phyloP scores from a whole-genome alignment of 2,113 vertebrate species.

The Cynocephalus volans region DNA sequence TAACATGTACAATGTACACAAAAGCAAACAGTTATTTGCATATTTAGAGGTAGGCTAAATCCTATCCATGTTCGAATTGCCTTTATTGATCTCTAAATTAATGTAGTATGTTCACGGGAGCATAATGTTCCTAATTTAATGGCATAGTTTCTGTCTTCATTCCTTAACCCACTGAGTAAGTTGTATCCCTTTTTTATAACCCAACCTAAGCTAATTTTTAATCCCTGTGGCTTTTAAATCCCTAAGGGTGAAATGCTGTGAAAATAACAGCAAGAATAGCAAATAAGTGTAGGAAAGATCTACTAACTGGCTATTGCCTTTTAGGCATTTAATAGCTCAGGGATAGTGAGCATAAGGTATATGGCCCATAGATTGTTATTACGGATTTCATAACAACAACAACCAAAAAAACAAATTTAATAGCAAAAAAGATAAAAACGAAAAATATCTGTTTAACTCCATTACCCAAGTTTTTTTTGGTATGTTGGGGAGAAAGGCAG shows the following conservation, averaged over 20 bases:
- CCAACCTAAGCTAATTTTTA: neutral
- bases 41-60: neutral
- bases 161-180: neutral
- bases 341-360: neutral
- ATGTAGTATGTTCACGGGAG: neutral
- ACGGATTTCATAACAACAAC: neutral
- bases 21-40: neutral
- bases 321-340: neutral
- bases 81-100: conserved; percentile 9
- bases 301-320: neutral
- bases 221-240: neutral
- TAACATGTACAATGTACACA: neutral
- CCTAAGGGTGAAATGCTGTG: conserved; percentile 13
- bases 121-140: neutral
- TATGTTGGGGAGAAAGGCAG: neutral
- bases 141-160: neutral
- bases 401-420: neutral
- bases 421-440: conserved; percentile 17
- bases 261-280: conserved; percentile 17
- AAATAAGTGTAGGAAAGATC: neutral
- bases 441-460: neutral
- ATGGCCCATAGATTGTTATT: neutral
- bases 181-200: neutral
- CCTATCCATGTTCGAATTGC: neutral
- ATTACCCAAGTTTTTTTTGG: neutral